These are phyloP conservation scores for Metaphire vulgaris DNA, from an alignment of 1,140 invertebrate species.

Conservation along the genomic window DNA sequence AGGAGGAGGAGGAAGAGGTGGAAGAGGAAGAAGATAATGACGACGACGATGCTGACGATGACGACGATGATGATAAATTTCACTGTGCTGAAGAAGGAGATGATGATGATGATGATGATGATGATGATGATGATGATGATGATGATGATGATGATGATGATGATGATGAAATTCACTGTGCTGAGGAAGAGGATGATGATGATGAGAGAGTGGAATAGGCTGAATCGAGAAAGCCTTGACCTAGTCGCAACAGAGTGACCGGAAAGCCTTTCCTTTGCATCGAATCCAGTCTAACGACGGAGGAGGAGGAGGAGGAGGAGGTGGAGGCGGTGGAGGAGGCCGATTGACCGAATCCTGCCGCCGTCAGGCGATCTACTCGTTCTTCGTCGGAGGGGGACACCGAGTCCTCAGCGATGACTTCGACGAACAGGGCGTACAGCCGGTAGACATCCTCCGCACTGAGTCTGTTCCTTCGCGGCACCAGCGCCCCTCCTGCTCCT, in stretches of 20 bases:
- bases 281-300: background rate
- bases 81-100: too few species aligned
- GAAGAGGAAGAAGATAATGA: too few species aligned
- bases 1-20: too few species aligned
- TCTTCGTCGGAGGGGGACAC: background rate
- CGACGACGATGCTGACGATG: too few species aligned
- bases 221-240: background rate
- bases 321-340: too few species aligned
- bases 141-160: conserved; percentile 2
- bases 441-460: background rate
- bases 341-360: too few species aligned
- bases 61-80: too few species aligned
- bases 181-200: background rate
- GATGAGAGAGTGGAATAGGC: background rate
- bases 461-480: background rate
- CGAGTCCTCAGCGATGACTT: background rate
- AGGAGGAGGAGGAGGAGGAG: too few species aligned
- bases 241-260: background rate
- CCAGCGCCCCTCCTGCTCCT: background rate
- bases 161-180: background rate
- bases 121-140: conserved; percentile 3
- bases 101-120: conserved; percentile 2
- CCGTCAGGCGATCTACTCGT: too few species aligned
- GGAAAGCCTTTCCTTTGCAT: background rate
- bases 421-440: background rate